These are phyloP conservation scores for Cephalophus harveyi DNA, from an alignment of 2,113 vertebrate genomes.

Conservation along the genomic window DNA sequence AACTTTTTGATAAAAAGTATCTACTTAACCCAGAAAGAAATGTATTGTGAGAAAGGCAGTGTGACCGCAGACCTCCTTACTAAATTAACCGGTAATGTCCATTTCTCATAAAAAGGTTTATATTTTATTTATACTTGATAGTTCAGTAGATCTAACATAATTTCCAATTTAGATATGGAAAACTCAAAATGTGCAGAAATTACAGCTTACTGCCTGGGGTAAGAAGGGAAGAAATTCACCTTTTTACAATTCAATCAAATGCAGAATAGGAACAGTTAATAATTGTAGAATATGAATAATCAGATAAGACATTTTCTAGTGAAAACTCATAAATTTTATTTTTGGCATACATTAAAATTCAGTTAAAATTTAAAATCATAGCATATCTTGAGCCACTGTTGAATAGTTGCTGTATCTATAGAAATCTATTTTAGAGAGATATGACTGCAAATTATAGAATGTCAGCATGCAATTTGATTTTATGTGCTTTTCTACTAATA, in stretches of 20 bases:
- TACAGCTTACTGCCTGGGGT: slow-evolving; percentile 56
- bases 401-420: slow-evolving; percentile 65
- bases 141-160: slow-evolving; percentile 67
- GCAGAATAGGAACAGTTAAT: slow-evolving; percentile 66
- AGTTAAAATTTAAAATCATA: slow-evolving; percentile 68
- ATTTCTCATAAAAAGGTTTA: slow-evolving; percentile 64
- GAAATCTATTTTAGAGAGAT: slow-evolving; percentile 67
- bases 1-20: slow-evolving; percentile 34
- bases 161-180: slow-evolving; percentile 67
- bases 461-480: slow-evolving; percentile 69
- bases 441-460: slow-evolving; percentile 66
- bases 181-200: slow-evolving; percentile 65
- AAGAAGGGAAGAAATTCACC: slow-evolving; percentile 56
- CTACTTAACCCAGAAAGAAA: slow-evolving; percentile 28
- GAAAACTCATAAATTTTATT: slow-evolving; percentile 77
- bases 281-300: slow-evolving; percentile 73
- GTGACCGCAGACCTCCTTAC: background rate
- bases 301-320: slow-evolving; percentile 71
- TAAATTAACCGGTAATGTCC: slow-evolving; percentile 47
- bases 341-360: slow-evolving; percentile 71
- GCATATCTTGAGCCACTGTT: slow-evolving; percentile 46
- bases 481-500: slow-evolving; percentile 66
- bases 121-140: slow-evolving; percentile 74
- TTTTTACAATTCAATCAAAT: slow-evolving; percentile 73
- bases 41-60: background rate